Conservation (phyloP, 2,797 vertebrate genomes). For the Rousettus madagascariensis region DNA sequence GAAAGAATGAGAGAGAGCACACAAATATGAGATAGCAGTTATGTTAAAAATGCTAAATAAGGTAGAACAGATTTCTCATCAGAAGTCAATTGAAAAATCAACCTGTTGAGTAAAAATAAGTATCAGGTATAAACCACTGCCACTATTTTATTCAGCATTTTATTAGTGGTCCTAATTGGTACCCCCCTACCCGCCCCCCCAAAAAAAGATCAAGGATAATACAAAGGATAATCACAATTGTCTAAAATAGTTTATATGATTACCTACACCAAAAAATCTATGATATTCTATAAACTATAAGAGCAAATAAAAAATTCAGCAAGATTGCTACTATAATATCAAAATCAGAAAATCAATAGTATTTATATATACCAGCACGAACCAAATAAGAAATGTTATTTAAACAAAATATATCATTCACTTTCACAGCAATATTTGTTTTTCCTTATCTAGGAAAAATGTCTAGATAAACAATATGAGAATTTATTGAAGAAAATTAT, state of each 20-base stretch:
- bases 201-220: background rate
- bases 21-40: background rate
- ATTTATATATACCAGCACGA: background rate
- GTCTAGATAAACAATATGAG: background rate
- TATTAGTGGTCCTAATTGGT: background rate
- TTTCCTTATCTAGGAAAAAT: background rate
- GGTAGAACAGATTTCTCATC: background rate
- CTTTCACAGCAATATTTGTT: background rate
- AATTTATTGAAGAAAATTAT: background rate
- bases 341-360: background rate
- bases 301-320: background rate
- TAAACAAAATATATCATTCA: background rate
- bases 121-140: background rate
- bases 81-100: background rate
- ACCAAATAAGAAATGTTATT: background rate
- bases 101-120: background rate
- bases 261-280: background rate
- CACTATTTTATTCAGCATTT: background rate
- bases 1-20: background rate
- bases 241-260: background rate
- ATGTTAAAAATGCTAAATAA: background rate
- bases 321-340: background rate
- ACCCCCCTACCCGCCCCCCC: too few relatives aligned
- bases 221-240: background rate
- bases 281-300: background rate